phyloP scores from a whole-genome alignment of 1,140 invertebrate genomes.

The Aphidius ervi region DNA sequence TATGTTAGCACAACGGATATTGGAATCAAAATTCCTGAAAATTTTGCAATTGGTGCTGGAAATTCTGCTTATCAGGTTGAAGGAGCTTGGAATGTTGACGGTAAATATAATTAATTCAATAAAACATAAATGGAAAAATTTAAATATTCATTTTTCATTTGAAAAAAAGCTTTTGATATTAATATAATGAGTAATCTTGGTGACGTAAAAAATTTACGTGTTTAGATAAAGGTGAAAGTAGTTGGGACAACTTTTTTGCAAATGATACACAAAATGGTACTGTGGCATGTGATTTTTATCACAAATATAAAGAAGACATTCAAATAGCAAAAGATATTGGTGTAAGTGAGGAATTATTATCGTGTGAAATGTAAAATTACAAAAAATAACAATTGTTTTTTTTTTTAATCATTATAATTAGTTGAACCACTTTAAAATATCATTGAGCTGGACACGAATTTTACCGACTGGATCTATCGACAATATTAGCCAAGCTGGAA shows the following conservation, averaged over 20 bases:
- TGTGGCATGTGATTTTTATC: constrained; percentile 51
- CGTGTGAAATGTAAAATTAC: not conserved
- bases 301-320: constrained; percentile 53
- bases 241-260: constrained; percentile 12
- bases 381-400: not conserved
- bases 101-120: constrained; percentile 35
- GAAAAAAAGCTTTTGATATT: too few species aligned
- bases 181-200: too few species aligned
- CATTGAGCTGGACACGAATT: constrained; percentile 60
- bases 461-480: constrained; percentile 57
- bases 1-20: too few species aligned
- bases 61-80: constrained; percentile 65
- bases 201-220: too few species aligned
- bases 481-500: constrained; percentile 51
- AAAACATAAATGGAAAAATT: too few species aligned
- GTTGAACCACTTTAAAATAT: constrained; percentile 56
- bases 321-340: constrained; percentile 47
- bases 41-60: constrained; percentile 44
- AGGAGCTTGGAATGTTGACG: constrained; percentile 65
- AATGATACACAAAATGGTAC: constrained; percentile 52
- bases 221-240: too few species aligned
- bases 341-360: constrained; percentile 35
- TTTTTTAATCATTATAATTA: constrained; percentile 23
- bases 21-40: too few species aligned
- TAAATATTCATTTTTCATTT: too few species aligned